Base-by-base conservation (phyloP, 2,113 vertebrate genomes). In the Dipodomys merriami region DNA sequence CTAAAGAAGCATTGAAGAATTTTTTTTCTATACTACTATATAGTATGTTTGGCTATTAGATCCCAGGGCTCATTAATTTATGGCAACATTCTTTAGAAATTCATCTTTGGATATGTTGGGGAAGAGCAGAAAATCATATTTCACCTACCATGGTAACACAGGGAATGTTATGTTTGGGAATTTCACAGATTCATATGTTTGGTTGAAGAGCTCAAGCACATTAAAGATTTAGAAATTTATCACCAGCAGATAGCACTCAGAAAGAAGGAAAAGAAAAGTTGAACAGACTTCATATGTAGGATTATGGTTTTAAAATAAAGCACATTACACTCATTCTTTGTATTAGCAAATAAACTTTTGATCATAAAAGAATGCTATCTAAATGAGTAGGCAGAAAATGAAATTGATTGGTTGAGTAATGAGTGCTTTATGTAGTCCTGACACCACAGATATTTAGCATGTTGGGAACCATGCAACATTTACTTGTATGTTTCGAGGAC, bases 1-100 rank as follows among this genome's bases (percentile, higher is more conserved):
- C 46, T 93, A 97, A 91, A 82, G 93, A 97, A 74, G 44, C 95
- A 96, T 94, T 96, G 88, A 97, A 95, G 16, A 74, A 94, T 89
- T 86, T 35, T 77, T 94, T 91, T 65, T 16, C 29, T 33, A 62
- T 69, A 4, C 46, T 1, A 77, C 60, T 91, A 68, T 78, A 22
- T 49, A 90, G 91, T 94, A 91, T 97, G 72, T 96, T 97, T 96
- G 96, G 64, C 72, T 97, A 92, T 93, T 96, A 97, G 88, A 93
- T 97, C 84, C 80, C 35, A 87, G 33, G 77, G 91, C 20, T 97
- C 79, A 95, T 87, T 33, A 97, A 97, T 96, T 95, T 87, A 94
- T 93, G 84, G 84, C 16, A 97, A 95, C 8, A 67, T 91, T 96
- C 35, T 91, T 67, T 15, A 96, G 2, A 95, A 96, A 96, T 92